Base-by-base conservation (phyloP, 2,113 vertebrate genomes). In the Cheilinus undulatus region DNA sequence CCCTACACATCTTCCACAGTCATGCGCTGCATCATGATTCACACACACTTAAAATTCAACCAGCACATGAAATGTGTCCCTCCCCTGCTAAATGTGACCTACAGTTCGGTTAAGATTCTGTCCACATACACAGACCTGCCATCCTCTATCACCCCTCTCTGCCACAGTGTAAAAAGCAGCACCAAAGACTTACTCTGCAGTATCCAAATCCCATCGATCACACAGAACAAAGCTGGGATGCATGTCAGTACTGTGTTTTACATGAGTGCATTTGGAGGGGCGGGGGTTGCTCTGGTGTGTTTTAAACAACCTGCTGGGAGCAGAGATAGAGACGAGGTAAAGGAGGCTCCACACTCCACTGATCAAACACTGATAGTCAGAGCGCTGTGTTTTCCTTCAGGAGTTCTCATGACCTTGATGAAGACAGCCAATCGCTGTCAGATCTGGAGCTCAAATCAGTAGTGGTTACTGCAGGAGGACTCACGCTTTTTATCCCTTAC, bases 341-440 rank as follows among this genome's bases (percentile, higher is more conserved):
- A 58, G 57, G 68, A 72, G 36, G 40, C 22, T 26, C 42, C 30
- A 36, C 57, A 48, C 51, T 62, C 50, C 51, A 48, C 70, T 86
- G 81, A 86, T 82, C 73, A 80, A 84, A 75, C 81, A 22, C 73
- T 64, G 74, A 82, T 64, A 69, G 61, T 59, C 2, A 1, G 38
- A 46, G 48, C 0, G 2, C 17, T 20, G 51, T 24, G 58, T 75
- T 65, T 76, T 63, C 71, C 80, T 84, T 27, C 57, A 78, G 82
- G 58, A 78, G 36, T 58, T 53, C 64, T 76, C 26, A 49, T 78
- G 78, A 88, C 83, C 88, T 83, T 80, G 59, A 69, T 38, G 73
- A 75, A 64, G 73, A 57, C 62, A 69, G 24, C 30, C 53, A 48
- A 46, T 81, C 20, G 28, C 57, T 60, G 57, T 86, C 52, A 74